These are phyloP conservation scores for Gymnocheta viridis DNA, from an alignment of 2,888 invertebrate species.

Conservation along the genomic window DNA sequence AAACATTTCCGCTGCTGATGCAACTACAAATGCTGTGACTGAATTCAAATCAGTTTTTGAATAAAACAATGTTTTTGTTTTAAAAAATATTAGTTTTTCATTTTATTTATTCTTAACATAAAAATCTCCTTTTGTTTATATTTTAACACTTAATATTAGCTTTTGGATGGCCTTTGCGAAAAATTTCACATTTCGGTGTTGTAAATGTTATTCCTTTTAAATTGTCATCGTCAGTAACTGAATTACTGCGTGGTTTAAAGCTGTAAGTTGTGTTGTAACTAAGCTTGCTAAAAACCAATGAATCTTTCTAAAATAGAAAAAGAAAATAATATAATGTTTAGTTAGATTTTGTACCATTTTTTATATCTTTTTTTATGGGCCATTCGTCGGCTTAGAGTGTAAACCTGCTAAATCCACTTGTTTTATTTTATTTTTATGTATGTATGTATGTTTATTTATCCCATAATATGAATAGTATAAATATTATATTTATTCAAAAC, in stretches of 20 bases:
- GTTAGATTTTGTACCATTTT: too few species aligned
- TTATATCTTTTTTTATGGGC: too few species aligned
- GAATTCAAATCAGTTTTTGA: slow-evolving; percentile 77
- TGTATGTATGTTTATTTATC: too few species aligned
- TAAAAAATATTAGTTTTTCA: slow-evolving; percentile 30
- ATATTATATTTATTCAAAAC: too few species aligned
- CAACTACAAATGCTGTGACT: slow-evolving; percentile 70
- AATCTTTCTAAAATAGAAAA: slow-evolving; percentile 77
- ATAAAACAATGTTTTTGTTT: slow-evolving; percentile 70
- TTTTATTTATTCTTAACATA: slow-evolving; percentile 37
- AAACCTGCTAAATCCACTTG: too few species aligned
- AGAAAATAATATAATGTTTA: background rate
- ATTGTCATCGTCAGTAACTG: slow-evolving; percentile 71
- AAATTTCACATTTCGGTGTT: slow-evolving; percentile 80
- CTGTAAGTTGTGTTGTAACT: slow-evolving; percentile 80
- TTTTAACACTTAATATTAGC: slow-evolving; percentile 78
- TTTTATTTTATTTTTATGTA: too few species aligned
- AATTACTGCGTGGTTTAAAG: slow-evolving; percentile 66
- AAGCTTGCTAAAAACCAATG: slow-evolving; percentile 80
- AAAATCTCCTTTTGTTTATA: slow-evolving; percentile 74
- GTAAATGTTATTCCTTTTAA: slow-evolving; percentile 76
- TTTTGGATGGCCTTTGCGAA: slow-evolving; percentile 79
- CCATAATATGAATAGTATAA: too few species aligned
- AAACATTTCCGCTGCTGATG: background rate
- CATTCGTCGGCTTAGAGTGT: too few species aligned